Conservation (phyloP, 1,140 invertebrate species). For the Diorhabda elongata region DNA sequence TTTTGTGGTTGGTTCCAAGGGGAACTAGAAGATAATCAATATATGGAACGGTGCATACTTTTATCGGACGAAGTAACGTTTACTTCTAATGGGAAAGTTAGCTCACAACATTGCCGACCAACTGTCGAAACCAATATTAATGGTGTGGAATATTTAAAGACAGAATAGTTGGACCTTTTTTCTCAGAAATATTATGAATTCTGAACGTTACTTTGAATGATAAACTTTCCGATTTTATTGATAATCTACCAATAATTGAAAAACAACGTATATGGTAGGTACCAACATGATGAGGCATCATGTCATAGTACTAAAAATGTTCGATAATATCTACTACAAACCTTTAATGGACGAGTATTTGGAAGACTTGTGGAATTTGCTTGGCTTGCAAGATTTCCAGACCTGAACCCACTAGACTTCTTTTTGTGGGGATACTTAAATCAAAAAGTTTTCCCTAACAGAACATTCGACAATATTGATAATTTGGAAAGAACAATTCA, state of each 20-base stretch:
- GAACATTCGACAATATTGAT: not conserved
- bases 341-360: not conserved
- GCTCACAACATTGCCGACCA: not conserved
- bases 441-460: not conserved
- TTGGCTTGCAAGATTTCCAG: not conserved
- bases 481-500: not conserved
- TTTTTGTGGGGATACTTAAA: not conserved
- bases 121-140: not conserved
- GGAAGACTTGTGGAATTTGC: not conserved
- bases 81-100: not conserved
- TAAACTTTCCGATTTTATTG: not conserved
- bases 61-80: not conserved
- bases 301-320: not conserved
- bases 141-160: too few species aligned
- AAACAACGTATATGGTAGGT: not conserved
- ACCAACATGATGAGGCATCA: not conserved
- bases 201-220: not conserved
- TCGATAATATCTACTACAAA: not conserved
- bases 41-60: not conserved
- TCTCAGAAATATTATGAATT: not conserved
- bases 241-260: not conserved
- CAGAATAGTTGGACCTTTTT: not conserved
- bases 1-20: not conserved
- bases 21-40: not conserved
- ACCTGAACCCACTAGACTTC: not conserved